Percentiles rank a stretch among this genome's conserved stretches.
Conservation (phyloP, 1,140 invertebrate genomes). For the Campoletis sonorensis region DNA sequence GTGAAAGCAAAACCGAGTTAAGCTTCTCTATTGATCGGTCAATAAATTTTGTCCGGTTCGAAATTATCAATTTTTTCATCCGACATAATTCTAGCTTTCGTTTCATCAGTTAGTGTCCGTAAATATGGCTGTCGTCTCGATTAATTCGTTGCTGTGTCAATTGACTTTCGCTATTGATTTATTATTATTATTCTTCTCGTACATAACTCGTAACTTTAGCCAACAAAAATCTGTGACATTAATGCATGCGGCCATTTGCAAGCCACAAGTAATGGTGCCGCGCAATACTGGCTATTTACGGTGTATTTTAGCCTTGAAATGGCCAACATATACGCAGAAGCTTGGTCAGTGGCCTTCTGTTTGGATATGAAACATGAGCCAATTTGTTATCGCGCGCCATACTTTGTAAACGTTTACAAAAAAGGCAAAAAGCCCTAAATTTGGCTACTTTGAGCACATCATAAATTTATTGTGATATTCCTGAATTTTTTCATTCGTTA, state of each 20-base stretch:
- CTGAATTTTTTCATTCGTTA: too few species aligned
- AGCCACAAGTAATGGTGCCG: conserved; percentile 66
- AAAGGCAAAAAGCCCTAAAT: conserved; percentile 51
- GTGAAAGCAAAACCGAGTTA: too few species aligned
- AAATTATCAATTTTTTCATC: too few species aligned
- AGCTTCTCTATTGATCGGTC: too few species aligned
- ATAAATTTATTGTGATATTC: too few species aligned
- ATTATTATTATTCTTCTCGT: conserved; percentile 21
- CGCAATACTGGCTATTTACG: conserved; percentile 55
- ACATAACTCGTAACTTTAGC: conserved; percentile 44
- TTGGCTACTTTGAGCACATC: too few species aligned
- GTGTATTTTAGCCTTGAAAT: conserved; percentile 64
- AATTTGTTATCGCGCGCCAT: conserved; percentile 66
- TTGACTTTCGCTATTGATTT: not conserved
- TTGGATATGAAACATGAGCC: conserved; percentile 66
- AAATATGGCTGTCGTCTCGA: not conserved
- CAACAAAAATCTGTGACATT: conserved; percentile 58
- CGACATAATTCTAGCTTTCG: too few species aligned
- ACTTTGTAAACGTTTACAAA: conserved; percentile 21
- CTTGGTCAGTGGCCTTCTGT: conserved; percentile 47
- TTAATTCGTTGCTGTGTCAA: too few species aligned
- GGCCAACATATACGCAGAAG: conserved; percentile 21
- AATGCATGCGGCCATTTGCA: conserved; percentile 67
- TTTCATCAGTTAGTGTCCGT: too few species aligned
- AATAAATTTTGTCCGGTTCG: too few species aligned